A percentile compares a stretch with the other conserved stretches of the same genome.
These are phyloP conservation scores for Oncorhynchus gorbuscha DNA, from an alignment of 2,113 vertebrate species.

Conservation along the genomic window DNA sequence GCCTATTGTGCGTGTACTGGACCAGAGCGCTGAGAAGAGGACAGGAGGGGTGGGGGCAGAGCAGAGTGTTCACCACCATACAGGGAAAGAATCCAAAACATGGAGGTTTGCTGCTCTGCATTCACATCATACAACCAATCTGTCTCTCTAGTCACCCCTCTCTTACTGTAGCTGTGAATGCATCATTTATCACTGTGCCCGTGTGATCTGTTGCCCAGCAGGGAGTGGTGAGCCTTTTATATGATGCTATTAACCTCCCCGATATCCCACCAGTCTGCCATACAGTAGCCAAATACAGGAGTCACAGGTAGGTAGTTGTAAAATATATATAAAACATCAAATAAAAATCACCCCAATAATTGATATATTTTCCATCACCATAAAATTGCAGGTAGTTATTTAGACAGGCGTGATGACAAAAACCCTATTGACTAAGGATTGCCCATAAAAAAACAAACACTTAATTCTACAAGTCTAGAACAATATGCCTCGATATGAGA, in stretches of 20 bases:
- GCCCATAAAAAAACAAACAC: no score
- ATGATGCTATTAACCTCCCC: slow-evolving; percentile 24
- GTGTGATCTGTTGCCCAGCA: slow-evolving; percentile 43
- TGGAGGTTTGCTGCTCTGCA: background rate
- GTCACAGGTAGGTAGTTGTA: background rate
- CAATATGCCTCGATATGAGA: background rate
- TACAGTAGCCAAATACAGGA: background rate
- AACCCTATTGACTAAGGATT: background rate
- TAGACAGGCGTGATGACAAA: background rate
- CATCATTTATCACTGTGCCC: slow-evolving; percentile 41
- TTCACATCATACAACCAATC: slow-evolving; percentile 33
- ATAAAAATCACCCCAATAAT: background rate
- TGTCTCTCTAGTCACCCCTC: background rate
- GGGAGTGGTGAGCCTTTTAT: slow-evolving; percentile 54
- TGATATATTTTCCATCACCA: background rate
- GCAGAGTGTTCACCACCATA: background rate
- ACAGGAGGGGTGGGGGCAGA: background rate
- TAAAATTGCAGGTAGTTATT: background rate
- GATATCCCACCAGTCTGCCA: background rate
- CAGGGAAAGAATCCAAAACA: background rate
- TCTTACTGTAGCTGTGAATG: slow-evolving; percentile 30
- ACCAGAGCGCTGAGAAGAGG: slow-evolving; percentile 1
- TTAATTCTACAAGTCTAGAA: no score
- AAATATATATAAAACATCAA: background rate
- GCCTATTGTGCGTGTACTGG: background rate